Base-by-base conservation (phyloP, 2,797 vertebrate species). In the Mormyrus proboscirostris region DNA sequence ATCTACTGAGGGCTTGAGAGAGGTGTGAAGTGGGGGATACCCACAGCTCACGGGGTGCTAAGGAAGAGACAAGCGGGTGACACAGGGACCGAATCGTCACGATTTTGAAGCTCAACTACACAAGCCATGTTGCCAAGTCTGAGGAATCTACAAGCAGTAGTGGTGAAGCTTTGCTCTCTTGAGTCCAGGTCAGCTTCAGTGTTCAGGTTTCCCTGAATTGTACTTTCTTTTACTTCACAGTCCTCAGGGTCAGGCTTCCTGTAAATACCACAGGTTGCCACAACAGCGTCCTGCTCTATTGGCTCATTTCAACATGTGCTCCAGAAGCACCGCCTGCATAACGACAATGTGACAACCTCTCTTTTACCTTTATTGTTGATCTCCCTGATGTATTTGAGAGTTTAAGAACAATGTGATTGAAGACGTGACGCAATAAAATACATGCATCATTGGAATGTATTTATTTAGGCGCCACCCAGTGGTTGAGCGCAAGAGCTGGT, bases 1-100 rank as follows among this genome's bases (percentile, higher is more conserved):
- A 92, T 99, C 93, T 96, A 97, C 93, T 99, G 94, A 97, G 89
- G 25, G 29, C 16, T 8, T 29, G 57, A 57, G 76, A 19, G 76
- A 82, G 14, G 50, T 29, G 25, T 33, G 33, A 25, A 85, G 47
- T 2, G 2, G 33, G 33, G 51, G 29, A 33, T 25, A 33, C 3
- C 3, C 25, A 16, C 22, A 55, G 50, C 84, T 51, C 22, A 49
- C 5, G 0, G 49, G 12, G 49, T 1, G 3, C 41, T 14, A 29
- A 85, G 44, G 47, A 25, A 10, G 25, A 51, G 47, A 25, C 19
- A n/a, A n/a, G 44, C 22, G 2, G 44, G 47, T 14, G 12, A 83
- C 47, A 12, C 65, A 38, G 65, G 65, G 65, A 73, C 25, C 9
- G 10, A 29, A 29, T 12, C 10, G 2, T 14, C 25, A 29, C 12